These are phyloP conservation scores for Laothoe populi DNA, from an alignment of 2,888 invertebrate species.

Conservation along the genomic window DNA sequence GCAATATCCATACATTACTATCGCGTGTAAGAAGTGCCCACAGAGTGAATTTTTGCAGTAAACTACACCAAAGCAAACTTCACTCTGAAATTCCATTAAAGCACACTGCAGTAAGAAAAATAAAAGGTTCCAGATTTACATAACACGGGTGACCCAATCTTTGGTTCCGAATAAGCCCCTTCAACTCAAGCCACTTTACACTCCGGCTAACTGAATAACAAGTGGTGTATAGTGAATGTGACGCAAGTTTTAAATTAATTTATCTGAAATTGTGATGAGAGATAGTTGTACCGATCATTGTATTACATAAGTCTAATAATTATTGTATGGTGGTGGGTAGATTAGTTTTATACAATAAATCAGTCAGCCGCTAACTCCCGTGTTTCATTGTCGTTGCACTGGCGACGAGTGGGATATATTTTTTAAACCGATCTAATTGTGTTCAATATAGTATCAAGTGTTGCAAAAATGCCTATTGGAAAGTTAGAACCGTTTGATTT, in stretches of 20 bases:
- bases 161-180: conserved; percentile 41
- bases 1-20: too few relatives aligned
- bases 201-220: conserved; percentile 14
- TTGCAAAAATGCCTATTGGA: too few relatives aligned
- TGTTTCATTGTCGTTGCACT: too few relatives aligned
- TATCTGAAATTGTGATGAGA: background rate
- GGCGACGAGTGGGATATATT: too few relatives aligned
- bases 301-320: too few relatives aligned
- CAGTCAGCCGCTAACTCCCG: too few relatives aligned
- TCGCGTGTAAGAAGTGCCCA: background rate
- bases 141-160: conserved; percentile 63
- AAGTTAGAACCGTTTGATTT: too few relatives aligned
- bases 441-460: too few relatives aligned
- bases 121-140: conserved; percentile 73
- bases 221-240: conserved; percentile 10
- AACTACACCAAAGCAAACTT: conserved; percentile 48
- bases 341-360: too few relatives aligned
- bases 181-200: conserved; percentile 17
- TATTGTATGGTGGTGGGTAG: too few relatives aligned
- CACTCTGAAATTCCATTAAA: conserved; percentile 64
- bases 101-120: conserved; percentile 63
- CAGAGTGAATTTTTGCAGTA: background rate
- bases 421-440: too few relatives aligned
- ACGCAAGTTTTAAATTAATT: conserved; percentile 20
- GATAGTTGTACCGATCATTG: too few relatives aligned